Conservation (phyloP, 2,797 vertebrate species). For the Melanotaenia maccullochi region DNA sequence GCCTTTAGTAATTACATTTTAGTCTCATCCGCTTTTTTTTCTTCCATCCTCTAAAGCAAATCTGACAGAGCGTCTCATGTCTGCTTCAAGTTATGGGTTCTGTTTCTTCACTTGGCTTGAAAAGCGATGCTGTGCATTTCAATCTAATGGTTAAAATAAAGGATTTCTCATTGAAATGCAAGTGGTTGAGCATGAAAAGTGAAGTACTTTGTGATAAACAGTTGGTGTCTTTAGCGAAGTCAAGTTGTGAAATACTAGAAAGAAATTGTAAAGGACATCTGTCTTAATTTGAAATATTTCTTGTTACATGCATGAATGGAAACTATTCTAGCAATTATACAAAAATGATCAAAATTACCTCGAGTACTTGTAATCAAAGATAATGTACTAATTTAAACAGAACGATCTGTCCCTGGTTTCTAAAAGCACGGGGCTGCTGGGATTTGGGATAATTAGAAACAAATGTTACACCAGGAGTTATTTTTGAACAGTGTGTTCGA, state of each 20-base stretch:
- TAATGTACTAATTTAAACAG: neutral
- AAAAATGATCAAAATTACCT: neutral
- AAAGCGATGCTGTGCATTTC: neutral
- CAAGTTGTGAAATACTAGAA: neutral
- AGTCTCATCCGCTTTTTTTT: neutral
- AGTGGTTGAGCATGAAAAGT: neutral
- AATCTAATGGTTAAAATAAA: neutral
- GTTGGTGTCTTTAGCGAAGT: neutral
- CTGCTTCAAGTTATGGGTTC: neutral
- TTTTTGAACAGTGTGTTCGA: conserved; percentile 40
- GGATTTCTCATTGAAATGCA: neutral
- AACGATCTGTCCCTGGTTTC: neutral
- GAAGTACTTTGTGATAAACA: neutral
- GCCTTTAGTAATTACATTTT: neutral
- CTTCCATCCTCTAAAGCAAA: neutral
- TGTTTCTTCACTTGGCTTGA: neutral
- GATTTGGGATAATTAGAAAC: conserved; percentile 61
- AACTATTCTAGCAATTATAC: neutral
- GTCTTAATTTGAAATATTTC: neutral
- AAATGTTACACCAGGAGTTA: conserved; percentile 49
- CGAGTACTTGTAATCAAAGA: neutral
- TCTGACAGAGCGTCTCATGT: neutral
- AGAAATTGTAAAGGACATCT: neutral
- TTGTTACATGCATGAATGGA: neutral
- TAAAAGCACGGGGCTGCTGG: conserved; percentile 32